Evolutionary conservation across 2,113 vertebrate species (phyloP).

Genomic region (Syngnathus scovelli): DNA sequence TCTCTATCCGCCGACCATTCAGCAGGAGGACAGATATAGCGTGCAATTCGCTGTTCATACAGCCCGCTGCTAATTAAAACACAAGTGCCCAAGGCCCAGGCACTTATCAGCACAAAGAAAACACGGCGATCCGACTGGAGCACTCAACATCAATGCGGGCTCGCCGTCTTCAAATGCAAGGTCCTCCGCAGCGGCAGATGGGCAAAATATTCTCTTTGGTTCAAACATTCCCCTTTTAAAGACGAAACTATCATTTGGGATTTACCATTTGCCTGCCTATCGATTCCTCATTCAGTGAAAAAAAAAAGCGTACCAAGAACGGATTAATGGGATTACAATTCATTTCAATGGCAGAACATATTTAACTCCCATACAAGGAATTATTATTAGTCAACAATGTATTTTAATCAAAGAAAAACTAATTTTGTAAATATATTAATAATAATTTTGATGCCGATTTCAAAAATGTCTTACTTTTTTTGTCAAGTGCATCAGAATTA

Average conservation of each 20-base stretch:
- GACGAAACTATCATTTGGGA: background rate
- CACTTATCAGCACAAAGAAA: conserved; percentile 59
- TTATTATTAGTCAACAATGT: no score
- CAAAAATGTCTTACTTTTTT: no score
- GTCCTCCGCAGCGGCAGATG: conserved; percentile 23
- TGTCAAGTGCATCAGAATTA: no score
- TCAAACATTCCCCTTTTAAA: background rate
- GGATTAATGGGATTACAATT: no score
- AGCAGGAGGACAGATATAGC: conserved; percentile 39
- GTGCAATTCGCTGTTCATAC: conserved; percentile 46
- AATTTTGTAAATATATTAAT: no score
- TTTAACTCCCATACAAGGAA: no score
- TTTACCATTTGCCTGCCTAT: background rate
- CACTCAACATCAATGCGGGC: conserved; percentile 40
- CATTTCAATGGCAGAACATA: no score
- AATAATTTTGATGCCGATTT: no score
- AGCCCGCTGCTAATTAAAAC: conserved; percentile 60
- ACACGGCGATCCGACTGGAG: conserved; percentile 34
- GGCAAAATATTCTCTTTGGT: background rate
- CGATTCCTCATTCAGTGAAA: no score
- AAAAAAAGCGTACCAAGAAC: no score
- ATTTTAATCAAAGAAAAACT: no score
- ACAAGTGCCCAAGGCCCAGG: conserved; percentile 55
- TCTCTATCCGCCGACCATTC: conserved; percentile 33
- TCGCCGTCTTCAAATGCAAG: conserved; percentile 17